Evolutionary conservation across 1,140 invertebrate species (phyloP).

Genomic region (Drosophila teissieri): DNA sequence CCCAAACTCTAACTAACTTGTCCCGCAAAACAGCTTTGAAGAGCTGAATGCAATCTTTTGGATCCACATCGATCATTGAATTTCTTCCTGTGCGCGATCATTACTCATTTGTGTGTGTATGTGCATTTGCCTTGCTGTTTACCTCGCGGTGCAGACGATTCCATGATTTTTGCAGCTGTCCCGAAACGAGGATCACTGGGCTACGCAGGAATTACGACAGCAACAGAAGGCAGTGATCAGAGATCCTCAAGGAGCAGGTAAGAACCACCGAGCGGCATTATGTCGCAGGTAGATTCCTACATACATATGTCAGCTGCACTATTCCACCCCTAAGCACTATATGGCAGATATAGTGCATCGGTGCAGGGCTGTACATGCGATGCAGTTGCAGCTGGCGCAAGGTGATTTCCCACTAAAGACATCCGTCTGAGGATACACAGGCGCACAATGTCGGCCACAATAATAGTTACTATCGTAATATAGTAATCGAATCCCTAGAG

Average conservation of each 20-base stretch:
- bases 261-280: conserved; percentile 52
- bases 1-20: not conserved
- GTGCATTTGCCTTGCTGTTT: conserved; percentile 11
- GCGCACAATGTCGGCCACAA: conserved; percentile 25
- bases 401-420: conserved; percentile 74
- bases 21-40: not conserved
- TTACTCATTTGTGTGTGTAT: conserved; percentile 20
- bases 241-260: conserved; percentile 54
- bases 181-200: conserved; percentile 69
- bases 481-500: too few species aligned
- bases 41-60: not conserved
- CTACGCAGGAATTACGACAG: conserved; percentile 73
- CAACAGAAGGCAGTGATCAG: conserved; percentile 46
- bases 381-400: conserved; percentile 78
- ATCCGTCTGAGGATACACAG: conserved; percentile 23
- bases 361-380: conserved; percentile 66
- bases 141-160: conserved; percentile 62
- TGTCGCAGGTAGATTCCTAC: conserved; percentile 72
- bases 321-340: conserved; percentile 69
- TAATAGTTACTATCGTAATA: not conserved
- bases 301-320: conserved; percentile 46
- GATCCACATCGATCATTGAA: conserved; percentile 20
- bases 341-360: conserved; percentile 36
- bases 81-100: conserved; percentile 39
- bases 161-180: conserved; percentile 79